Evolutionary conservation across 2,888 invertebrate species (phyloP), one percentile per base, ranked within the genome.

Genomic region (Drosophila imparisetae): DNA sequence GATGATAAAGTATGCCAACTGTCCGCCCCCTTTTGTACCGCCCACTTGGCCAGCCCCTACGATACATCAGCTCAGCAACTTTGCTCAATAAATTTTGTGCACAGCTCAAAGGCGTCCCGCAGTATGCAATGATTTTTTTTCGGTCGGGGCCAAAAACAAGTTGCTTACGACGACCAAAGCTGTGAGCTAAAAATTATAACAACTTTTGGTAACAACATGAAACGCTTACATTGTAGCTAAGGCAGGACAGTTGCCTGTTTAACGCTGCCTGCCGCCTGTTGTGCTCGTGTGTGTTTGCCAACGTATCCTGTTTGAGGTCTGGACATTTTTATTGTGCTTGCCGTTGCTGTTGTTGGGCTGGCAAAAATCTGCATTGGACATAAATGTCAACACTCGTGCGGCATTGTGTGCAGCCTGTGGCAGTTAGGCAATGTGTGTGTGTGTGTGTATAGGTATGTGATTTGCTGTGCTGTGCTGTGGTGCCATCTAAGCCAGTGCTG

Each of bases 1-100:
- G 84, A 91, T 89, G 90, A 91, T 90, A 91, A 91, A 89, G 84
- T 89, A 86, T 89, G 90, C 87, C 90, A 89, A 86, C 90, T 90
- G 91, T 89, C 91, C 82, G 89, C 82, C 72, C 78, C 67, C 42
- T 50, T 53, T 58, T 55, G n/a, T 2, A 29, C 52, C 40, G 8
- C 42, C 29, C 30, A 49, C 15, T 40, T 50, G 58, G 63, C 61
- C 61, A 48, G 71, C 71, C 69, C 66, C 60, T 52, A 66, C 87
- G 74, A 90, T 86, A 83, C 86, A 86, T 85, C 88, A 85, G 89
- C 83, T 85, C 85, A 89, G 85, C 85, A 86, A 88, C 86, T 86
- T 90, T 90, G 86, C 83, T 86, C 90, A 86, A 86, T 86, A 86
- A 86, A 90, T 86, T 86, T 90, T 78, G 73, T 75, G 73, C 80